Evolutionary conservation across 2,113 vertebrate species (phyloP).

Genomic region (Gasterosteus nipponicus): DNA sequence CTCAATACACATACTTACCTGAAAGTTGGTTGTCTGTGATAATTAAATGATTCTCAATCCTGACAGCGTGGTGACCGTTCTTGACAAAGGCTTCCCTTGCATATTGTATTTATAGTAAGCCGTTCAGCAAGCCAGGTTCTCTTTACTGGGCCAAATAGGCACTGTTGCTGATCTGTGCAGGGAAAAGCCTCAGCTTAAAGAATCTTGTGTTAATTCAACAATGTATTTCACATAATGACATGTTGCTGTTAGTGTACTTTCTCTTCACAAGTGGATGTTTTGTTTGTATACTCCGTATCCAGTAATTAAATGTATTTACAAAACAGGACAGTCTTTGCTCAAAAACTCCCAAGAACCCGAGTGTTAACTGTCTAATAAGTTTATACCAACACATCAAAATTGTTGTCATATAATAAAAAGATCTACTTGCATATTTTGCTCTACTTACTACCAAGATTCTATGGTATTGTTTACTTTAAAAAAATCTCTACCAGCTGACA

Average conservation of each 20-base stretch:
- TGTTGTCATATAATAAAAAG: neutral
- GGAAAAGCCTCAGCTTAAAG: slow-evolving; percentile 1
- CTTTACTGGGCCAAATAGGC: neutral
- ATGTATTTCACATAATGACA: slow-evolving; percentile 39
- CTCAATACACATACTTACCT: neutral
- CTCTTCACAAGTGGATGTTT: neutral
- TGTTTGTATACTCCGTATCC: slow-evolving; percentile 7
- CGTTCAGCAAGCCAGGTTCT: slow-evolving; percentile 13
- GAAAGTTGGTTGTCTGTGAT: slow-evolving; percentile 5
- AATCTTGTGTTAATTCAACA: slow-evolving; percentile 9
- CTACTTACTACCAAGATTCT: neutral
- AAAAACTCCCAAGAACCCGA: neutral
- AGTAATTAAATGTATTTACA: slow-evolving; percentile 29
- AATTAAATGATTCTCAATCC: slow-evolving; percentile 8
- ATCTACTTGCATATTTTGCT: neutral
- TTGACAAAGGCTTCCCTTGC: slow-evolving; percentile 33
- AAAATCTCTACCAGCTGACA: neutral
- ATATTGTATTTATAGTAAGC: slow-evolving; percentile 33
- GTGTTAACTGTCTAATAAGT: neutral
- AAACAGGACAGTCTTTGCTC: slow-evolving; percentile 10
- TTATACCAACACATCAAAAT: neutral
- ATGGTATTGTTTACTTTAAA: neutral
- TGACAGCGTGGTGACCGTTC: neutral
- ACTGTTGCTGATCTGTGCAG: slow-evolving; percentile 11
- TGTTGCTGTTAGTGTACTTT: slow-evolving; percentile 19